Conservation (phyloP, 53 echinoderm and acorn worm genomes). For the Holothuria leucospilota region DNA sequence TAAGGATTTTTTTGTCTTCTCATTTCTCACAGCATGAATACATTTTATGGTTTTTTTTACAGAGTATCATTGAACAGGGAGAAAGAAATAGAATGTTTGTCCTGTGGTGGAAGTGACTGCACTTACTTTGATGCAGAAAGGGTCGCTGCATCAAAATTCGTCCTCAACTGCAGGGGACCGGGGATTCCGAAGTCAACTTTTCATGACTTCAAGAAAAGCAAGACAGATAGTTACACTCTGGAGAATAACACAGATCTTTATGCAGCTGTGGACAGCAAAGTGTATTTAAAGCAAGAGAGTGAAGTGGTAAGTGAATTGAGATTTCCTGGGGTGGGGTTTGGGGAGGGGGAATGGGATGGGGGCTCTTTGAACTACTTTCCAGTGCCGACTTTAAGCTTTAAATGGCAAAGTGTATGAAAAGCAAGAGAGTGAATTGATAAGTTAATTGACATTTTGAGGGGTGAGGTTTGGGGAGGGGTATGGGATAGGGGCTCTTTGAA, state of each 20-base stretch:
- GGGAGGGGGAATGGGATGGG: slow-evolving; percentile 3
- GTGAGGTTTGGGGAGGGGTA: slow-evolving; percentile 31
- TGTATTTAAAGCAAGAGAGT: slow-evolving; percentile 28
- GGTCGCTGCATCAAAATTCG: slow-evolving; percentile 70
- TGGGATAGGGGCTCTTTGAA: background rate
- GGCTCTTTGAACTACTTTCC: too few relatives aligned
- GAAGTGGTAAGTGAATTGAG: slow-evolving; percentile 2
- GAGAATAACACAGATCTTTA: slow-evolving; percentile 71
- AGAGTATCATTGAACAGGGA: slow-evolving; percentile 52
- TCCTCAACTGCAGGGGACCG: slow-evolving; percentile 78
- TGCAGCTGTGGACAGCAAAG: slow-evolving; percentile 64
- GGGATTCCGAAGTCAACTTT: slow-evolving; percentile 73
- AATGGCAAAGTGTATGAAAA: slow-evolving; percentile 55
- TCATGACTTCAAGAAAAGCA: slow-evolving; percentile 55
- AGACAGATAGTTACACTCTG: slow-evolving; percentile 41
- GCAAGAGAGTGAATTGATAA: slow-evolving; percentile 7
- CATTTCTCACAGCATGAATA: too few relatives aligned
- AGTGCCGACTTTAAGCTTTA: background rate
- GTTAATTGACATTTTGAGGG: slow-evolving; percentile 29
- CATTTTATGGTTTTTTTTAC: background rate
- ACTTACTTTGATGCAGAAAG: slow-evolving; percentile 67
- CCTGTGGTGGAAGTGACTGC: slow-evolving; percentile 51
- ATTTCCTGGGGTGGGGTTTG: too few relatives aligned
- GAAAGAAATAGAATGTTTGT: slow-evolving; percentile 55
- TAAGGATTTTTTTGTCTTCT: too few relatives aligned